phyloP scores from a whole-genome alignment of 2,797 vertebrate species.

The Hydrolagus colliei region DNA sequence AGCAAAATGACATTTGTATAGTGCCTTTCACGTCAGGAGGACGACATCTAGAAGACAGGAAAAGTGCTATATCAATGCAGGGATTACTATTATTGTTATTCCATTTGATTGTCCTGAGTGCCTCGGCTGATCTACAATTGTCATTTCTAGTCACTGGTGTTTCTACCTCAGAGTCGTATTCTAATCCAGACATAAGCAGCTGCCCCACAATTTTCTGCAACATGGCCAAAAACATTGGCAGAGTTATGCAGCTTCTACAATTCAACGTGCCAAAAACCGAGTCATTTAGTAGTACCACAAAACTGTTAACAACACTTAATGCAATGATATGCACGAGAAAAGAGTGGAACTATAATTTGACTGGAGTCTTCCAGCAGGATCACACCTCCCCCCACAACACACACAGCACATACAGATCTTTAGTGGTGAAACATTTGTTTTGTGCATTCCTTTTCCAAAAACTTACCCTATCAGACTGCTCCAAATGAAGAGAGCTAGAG shows the following conservation, averaged over 20 bases:
- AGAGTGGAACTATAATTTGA: background rate
- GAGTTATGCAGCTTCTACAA: background rate
- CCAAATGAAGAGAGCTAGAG: background rate
- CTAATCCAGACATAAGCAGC: background rate
- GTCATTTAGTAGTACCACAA: background rate
- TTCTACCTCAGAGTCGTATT: background rate
- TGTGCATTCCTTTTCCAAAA: background rate
- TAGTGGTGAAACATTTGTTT: background rate
- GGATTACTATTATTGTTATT: background rate
- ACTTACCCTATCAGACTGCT: background rate
- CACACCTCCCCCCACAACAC: background rate
- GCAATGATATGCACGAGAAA: background rate
- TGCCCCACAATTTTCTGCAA: background rate
- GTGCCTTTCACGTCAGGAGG: too few species aligned
- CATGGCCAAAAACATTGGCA: background rate
- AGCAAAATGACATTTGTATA: too few species aligned
- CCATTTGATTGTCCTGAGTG: background rate
- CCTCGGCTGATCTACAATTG: background rate
- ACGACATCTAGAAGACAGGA: too few species aligned
- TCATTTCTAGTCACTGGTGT: background rate
- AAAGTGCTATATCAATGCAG: too few species aligned
- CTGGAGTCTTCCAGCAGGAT: background rate
- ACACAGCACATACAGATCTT: background rate
- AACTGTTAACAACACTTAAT: background rate
- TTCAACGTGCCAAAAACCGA: background rate